These are phyloP conservation scores for Sylvilagus floridanus DNA, from an alignment of 2,797 vertebrate genomes.

Conservation along the genomic window DNA sequence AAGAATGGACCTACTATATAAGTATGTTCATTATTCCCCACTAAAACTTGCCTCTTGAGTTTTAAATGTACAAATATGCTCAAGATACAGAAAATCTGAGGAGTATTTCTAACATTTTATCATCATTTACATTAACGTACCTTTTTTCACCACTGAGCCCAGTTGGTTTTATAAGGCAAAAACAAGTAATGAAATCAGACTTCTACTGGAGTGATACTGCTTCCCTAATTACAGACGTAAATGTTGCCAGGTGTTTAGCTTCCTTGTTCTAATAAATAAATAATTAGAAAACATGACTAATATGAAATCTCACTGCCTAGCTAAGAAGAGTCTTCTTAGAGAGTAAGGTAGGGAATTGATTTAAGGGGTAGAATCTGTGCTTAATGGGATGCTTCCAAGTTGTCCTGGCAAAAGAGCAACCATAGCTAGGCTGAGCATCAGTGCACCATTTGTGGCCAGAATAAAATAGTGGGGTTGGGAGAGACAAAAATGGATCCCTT, in stretches of 20 bases:
- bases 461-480: neutral
- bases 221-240: constrained; percentile 86
- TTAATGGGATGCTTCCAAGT: constrained; percentile 33
- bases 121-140: constrained; percentile 6
- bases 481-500: neutral
- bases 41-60: neutral
- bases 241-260: constrained; percentile 87
- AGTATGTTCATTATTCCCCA: neutral
- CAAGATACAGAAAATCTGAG: neutral
- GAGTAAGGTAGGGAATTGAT: constrained; percentile 63
- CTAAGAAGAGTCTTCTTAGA: constrained; percentile 71
- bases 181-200: constrained; percentile 81
- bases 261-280: constrained; percentile 88
- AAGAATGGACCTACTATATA: neutral
- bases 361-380: constrained; percentile 25
- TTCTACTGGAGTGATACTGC: constrained; percentile 73
- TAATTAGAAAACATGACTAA: constrained; percentile 87
- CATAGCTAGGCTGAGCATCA: neutral
- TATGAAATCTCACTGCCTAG: constrained; percentile 73
- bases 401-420: neutral
- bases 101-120: constrained; percentile 39
- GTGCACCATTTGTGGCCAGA: neutral
- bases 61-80: neutral
- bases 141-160: constrained; percentile 72
- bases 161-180: constrained; percentile 80